These are phyloP conservation scores for Abramis brama DNA, from an alignment of 2,113 vertebrate genomes.

Conservation along the genomic window DNA sequence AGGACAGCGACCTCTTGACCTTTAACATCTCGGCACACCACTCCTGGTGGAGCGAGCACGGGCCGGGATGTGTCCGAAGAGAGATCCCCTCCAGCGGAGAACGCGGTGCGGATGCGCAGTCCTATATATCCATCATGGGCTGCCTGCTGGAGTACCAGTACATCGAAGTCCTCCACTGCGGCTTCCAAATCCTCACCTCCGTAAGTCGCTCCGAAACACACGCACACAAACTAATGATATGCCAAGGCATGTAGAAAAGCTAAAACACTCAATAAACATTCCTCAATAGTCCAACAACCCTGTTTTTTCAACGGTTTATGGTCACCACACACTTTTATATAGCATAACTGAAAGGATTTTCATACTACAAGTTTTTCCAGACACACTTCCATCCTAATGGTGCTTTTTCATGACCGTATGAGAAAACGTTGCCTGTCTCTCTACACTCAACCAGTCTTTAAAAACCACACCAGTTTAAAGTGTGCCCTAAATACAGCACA, in stretches of 20 bases:
- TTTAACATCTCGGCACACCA: slow-evolving; percentile 88
- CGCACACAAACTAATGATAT: not conserved
- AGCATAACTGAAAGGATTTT: not conserved
- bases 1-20: slow-evolving; percentile 88
- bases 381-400: not conserved
- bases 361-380: not conserved
- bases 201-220: slow-evolving; percentile 71
- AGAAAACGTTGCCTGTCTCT: not conserved
- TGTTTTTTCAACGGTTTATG: not conserved
- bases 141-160: slow-evolving; percentile 86
- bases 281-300: not conserved
- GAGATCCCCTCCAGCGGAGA: slow-evolving; percentile 75
- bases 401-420: not conserved
- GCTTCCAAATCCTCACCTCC: slow-evolving; percentile 83
- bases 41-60: slow-evolving; percentile 91
- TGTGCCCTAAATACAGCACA: not conserved
- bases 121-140: slow-evolving; percentile 83
- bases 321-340: not conserved
- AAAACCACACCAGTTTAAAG: not conserved
- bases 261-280: not conserved
- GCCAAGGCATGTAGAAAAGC: not conserved
- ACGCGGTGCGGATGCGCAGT: slow-evolving; percentile 77
- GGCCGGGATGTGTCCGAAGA: slow-evolving; percentile 81
- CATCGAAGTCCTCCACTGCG: slow-evolving; percentile 88
- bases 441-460: not conserved